Evolutionary conservation across 1,140 invertebrate genomes (phyloP).

Genomic region (Brachionus koreanus): DNA sequence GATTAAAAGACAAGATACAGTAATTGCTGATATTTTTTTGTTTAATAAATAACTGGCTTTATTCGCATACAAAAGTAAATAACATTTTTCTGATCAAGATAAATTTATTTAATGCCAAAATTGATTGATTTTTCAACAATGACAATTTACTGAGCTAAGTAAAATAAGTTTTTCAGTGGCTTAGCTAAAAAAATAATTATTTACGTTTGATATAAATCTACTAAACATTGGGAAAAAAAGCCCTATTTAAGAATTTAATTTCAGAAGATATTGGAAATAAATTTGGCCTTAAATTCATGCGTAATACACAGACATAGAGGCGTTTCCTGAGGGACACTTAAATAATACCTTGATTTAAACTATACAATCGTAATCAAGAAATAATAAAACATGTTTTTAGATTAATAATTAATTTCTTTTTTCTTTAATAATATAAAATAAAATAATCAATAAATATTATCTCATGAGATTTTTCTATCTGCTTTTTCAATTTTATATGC

Average conservation of each 20-base stretch:
- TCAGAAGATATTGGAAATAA: too few species aligned
- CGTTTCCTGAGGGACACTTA: neutral
- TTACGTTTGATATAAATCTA: neutral
- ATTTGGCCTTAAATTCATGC: too few species aligned
- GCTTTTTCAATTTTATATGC: neutral
- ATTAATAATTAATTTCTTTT: neutral
- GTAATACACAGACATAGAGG: neutral
- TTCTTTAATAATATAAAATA: neutral
- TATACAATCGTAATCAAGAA: neutral
- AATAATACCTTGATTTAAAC: neutral
- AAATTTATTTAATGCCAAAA: neutral
- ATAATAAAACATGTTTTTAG: neutral
- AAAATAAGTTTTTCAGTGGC: neutral
- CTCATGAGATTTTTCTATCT: neutral
- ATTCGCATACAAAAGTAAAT: neutral
- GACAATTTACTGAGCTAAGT: neutral
- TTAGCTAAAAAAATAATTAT: neutral
- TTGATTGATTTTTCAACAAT: neutral
- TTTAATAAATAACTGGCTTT: neutral
- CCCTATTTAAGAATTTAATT: neutral
- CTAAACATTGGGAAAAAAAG: neutral
- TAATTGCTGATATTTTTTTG: neutral
- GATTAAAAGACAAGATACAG: neutral
- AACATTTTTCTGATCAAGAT: neutral
- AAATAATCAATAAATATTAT: constrained; percentile 7